Base-by-base conservation (phyloP, 2,797 vertebrate genomes). In the Sebastes taczanowskii region DNA sequence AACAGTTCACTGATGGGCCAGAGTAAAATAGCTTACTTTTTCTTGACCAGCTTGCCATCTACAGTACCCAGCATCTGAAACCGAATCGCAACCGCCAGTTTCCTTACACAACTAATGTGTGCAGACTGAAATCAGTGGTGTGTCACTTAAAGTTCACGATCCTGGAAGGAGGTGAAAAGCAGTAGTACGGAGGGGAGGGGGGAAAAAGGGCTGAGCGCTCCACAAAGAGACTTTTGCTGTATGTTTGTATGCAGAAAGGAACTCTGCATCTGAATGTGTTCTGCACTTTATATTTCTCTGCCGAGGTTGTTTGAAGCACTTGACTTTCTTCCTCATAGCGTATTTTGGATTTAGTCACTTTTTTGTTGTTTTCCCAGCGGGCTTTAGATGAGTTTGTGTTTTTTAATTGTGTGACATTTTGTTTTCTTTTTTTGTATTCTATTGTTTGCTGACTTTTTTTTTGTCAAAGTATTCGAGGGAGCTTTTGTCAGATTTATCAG, bases 231-330 rank as follows among this genome's bases (percentile, higher is more conserved):
- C 95, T 95, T 94, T 94, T 61, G 62, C 70, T 82, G 64, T 96
- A 91, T 94, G 93, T 89, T 95, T 96, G 71, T 89, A 77, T 82
- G 85, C 81, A 82, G 86, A 87, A 90, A 30, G 6, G 29, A 87
- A 63, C 60, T 87, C 94, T 94, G 96, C 94, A 91, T 91, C 94
- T 96, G 96, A 96, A 96, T 96, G 95, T 96, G 95, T 97, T 93
- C 95, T 97, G 97, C 97, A 99, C 98, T 98, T 99, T 99, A 98
- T 96, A 97, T 95, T 95, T 94, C n/a, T 96, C 46, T 67, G 72
- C 11, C 1, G 1, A 73, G 53, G 69, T 16, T 5, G 25, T 88
- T 75, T 72, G 14, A 88, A 86, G 61, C 71, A 83, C 71, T 78
- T 74, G 20, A 80, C 42, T 72, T 69, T 83, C 71, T 30, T 38